Conservation (phyloP, 2,797 vertebrate genomes). For the Lepilemur ruficaudatus region DNA sequence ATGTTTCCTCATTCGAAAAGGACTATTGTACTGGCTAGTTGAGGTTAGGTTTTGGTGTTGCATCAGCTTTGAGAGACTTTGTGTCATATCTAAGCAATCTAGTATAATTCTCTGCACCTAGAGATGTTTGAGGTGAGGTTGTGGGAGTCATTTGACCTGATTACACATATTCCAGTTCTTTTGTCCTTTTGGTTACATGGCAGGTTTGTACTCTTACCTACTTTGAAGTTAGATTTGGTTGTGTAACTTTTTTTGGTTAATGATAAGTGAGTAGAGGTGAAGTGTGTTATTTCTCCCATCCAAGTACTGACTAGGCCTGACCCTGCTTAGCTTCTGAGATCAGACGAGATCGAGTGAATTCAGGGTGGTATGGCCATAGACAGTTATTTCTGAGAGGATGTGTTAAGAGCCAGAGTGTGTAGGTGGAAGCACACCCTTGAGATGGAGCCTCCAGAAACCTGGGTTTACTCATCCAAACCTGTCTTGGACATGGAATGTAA, state of each 20-base stretch:
- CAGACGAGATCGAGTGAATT: no score
- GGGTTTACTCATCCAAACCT: not conserved
- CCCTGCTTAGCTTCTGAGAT: no score
- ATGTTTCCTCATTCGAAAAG: not conserved
- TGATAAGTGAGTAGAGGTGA: not conserved
- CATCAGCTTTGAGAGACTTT: not conserved
- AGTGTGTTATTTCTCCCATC: not conserved
- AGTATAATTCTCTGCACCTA: not conserved
- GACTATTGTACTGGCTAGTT: not conserved
- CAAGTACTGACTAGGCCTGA: no score
- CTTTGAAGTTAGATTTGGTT: not conserved
- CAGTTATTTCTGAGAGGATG: not conserved
- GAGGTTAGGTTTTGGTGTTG: not conserved
- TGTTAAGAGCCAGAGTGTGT: not conserved
- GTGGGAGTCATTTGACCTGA: not conserved
- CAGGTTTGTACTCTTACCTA: not conserved
- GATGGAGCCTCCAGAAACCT: accelerated
- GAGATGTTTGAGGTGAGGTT: not conserved
- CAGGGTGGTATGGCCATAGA: no score
- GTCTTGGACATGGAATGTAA: not conserved
- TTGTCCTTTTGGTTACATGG: not conserved
- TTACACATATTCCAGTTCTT: not conserved
- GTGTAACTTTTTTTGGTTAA: not conserved
- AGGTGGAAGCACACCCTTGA: not conserved
- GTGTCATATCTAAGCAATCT: not conserved